These are phyloP conservation scores for Drosophila atripex DNA, from an alignment of 2,888 invertebrate species.

Conservation along the genomic window DNA sequence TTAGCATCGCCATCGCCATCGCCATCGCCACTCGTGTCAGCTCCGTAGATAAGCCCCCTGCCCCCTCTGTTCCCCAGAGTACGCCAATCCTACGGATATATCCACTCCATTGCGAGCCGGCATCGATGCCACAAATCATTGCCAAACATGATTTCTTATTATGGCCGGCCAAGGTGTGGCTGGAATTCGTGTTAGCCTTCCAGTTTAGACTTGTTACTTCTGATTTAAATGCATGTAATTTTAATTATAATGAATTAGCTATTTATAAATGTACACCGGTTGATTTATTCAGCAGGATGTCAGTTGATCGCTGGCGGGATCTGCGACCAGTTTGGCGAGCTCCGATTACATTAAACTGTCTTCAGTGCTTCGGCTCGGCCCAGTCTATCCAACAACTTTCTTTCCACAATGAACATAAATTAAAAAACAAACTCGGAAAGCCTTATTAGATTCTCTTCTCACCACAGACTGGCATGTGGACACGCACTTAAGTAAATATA, in stretches of 20 bases:
- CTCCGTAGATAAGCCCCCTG: conserved; percentile 54
- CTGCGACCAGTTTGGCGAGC: not conserved
- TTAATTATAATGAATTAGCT: conserved; percentile 46
- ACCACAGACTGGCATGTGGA: conserved; percentile 14
- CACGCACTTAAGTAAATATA: conserved; percentile 41
- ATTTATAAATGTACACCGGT: conserved; percentile 20
- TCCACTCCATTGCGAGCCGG: conserved; percentile 23
- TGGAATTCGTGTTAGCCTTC: conserved; percentile 44
- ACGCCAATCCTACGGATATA: conserved; percentile 7
- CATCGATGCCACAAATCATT: conserved; percentile 72
- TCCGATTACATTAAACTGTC: not conserved
- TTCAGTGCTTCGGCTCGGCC: not conserved
- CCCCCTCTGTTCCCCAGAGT: conserved; percentile 1
- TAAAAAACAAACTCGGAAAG: not conserved
- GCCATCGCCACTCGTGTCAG: conserved; percentile 62
- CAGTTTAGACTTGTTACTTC: conserved; percentile 21
- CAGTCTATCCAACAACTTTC: too few relatives aligned
- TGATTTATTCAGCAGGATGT: conserved; percentile 30
- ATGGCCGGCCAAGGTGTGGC: conserved; percentile 44
- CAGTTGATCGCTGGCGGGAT: not conserved
- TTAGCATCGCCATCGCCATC: conserved; percentile 64
- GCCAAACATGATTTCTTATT: conserved; percentile 70
- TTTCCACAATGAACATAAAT: not conserved
- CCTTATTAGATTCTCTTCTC: conserved; percentile 13
- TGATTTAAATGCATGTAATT: conserved; percentile 44